Conservation (phyloP, 1,140 invertebrate species). For the Chrysomallon squamiferum region DNA sequence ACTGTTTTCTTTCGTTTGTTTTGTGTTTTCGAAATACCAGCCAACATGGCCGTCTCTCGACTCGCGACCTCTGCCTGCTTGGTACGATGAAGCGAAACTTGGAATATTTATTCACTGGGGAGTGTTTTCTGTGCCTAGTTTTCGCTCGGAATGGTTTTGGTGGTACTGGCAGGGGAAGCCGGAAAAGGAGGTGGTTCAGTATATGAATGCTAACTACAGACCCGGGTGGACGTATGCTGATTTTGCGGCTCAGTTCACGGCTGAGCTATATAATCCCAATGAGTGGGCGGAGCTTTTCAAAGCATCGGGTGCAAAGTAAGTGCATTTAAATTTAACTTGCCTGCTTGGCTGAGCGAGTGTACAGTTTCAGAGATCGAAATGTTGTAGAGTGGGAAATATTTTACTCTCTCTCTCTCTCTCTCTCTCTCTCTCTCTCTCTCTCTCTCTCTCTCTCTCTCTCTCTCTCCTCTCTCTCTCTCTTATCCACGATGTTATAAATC, state of each 20-base stretch:
- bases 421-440: too few species aligned
- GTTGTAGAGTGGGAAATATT: too few species aligned
- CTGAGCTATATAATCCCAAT: slow-evolving; percentile 30
- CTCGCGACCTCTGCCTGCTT: slow-evolving; percentile 78
- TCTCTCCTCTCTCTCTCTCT: too few species aligned
- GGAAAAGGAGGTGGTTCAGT: slow-evolving; percentile 18
- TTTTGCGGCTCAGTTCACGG: slow-evolving; percentile 38
- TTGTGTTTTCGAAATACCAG: slow-evolving; percentile 25
- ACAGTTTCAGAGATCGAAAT: too few species aligned
- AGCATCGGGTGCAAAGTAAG: slow-evolving; percentile 36
- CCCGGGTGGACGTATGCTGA: slow-evolving; percentile 29
- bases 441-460: too few species aligned
- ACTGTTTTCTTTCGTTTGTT: too few species aligned
- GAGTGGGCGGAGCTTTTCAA: slow-evolving; percentile 34
- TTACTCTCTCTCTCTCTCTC: too few species aligned
- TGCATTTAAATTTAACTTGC: too few species aligned
- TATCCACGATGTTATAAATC: too few species aligned
- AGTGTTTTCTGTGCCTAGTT: slow-evolving; percentile 83
- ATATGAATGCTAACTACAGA: neutral
- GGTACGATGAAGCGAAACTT: slow-evolving; percentile 90
- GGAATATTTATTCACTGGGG: slow-evolving; percentile 96
- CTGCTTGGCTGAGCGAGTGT: too few species aligned
- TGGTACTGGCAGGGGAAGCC: slow-evolving; percentile 40
- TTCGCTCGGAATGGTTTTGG: slow-evolving; percentile 52
- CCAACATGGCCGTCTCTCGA: slow-evolving; percentile 84